These are phyloP conservation scores for Drosophila seguyi DNA, from an alignment of 1,140 invertebrate genomes.

Conservation along the genomic window DNA sequence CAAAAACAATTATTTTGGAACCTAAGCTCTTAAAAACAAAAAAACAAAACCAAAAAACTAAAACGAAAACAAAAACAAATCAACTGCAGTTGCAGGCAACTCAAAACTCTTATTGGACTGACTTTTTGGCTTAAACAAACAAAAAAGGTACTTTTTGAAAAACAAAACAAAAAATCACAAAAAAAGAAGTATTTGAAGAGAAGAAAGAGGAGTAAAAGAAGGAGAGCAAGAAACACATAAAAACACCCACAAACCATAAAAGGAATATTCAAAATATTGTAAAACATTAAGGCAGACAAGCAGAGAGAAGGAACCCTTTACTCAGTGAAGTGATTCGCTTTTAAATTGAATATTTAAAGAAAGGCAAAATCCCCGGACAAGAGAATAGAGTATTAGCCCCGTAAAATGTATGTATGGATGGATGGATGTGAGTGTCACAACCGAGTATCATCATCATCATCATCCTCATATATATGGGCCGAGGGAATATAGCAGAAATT, in stretches of 20 bases:
- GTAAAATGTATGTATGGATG: constrained; percentile 47
- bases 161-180: constrained; percentile 54
- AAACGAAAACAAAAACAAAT: constrained; percentile 68
- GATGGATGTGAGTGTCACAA: constrained; percentile 40
- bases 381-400: constrained; percentile 63
- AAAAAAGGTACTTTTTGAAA: constrained; percentile 80
- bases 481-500: constrained; percentile 3
- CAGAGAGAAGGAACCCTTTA: constrained; percentile 46
- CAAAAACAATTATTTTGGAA: constrained; percentile 78
- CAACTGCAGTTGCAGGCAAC: constrained; percentile 84
- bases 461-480: background rate
- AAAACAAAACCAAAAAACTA: constrained; percentile 34
- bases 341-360: constrained; percentile 38
- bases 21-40: constrained; percentile 40
- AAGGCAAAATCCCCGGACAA: constrained; percentile 29
- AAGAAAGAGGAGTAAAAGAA: background rate
- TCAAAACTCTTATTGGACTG: constrained; percentile 84
- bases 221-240: background rate
- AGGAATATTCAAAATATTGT: constrained; percentile 79
- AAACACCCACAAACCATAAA: constrained; percentile 37
- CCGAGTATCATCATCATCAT: constrained; percentile 29
- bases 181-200: constrained; percentile 47
- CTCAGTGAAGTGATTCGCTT: constrained; percentile 72
- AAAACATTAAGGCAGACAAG: constrained; percentile 46
- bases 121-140: constrained; percentile 81